Percentiles rank a stretch among this genome's conserved stretches.
Evolutionary conservation across 2,113 vertebrate species (phyloP).

Genomic region (Hippocampus mohnikei): DNA sequence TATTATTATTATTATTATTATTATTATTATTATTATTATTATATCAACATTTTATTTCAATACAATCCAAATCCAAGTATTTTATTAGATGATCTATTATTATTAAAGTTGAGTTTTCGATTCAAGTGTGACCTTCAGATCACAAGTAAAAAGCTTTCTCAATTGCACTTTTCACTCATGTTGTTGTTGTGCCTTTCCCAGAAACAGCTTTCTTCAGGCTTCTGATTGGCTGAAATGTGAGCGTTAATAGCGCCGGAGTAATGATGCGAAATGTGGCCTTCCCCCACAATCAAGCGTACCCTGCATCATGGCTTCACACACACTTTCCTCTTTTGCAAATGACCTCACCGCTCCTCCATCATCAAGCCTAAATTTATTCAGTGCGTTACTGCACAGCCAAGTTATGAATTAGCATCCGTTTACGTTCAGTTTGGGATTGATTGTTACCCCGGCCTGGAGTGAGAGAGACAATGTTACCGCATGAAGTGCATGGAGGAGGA

Average conservation of each 20-base stretch:
- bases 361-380: slow-evolving; percentile 49
- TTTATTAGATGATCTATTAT: too few relatives aligned
- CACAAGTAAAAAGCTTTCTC: too few relatives aligned
- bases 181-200: neutral
- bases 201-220: neutral
- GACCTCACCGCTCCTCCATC: slow-evolving; percentile 51
- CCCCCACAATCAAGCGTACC: neutral
- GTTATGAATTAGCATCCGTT: slow-evolving; percentile 63
- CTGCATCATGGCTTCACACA: slow-evolving; percentile 14
- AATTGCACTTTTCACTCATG: too few relatives aligned
- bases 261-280: neutral
- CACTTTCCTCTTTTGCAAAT: slow-evolving; percentile 43
- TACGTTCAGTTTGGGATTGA: slow-evolving; percentile 70
- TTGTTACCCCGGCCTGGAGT: slow-evolving; percentile 42
- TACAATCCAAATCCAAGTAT: too few relatives aligned
- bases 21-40: too few relatives aligned
- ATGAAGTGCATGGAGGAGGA: slow-evolving; percentile 24
- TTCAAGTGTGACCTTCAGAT: too few relatives aligned
- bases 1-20: too few relatives aligned
- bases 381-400: slow-evolving; percentile 53
- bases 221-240: neutral
- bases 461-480: slow-evolving; percentile 3
- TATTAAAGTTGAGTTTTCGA: too few relatives aligned
- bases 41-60: too few relatives aligned
- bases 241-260: neutral